Evolutionary conservation across 2,797 vertebrate species (phyloP), one percentile per base, ranked within the genome.

Genomic region (Anisognathus igniventris): DNA sequence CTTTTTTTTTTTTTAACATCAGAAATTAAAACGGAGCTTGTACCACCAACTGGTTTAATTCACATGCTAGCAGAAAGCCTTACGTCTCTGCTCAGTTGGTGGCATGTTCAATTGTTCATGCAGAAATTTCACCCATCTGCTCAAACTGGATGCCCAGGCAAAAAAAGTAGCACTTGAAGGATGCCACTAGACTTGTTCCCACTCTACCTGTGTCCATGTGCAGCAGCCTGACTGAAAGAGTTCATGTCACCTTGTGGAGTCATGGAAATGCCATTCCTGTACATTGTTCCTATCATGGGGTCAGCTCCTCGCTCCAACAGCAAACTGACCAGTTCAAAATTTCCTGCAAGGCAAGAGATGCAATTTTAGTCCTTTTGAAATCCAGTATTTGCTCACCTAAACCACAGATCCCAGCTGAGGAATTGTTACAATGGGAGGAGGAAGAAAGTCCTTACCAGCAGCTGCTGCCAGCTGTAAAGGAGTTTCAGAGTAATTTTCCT

Each of bases 401-500:
- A 82, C 30, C 51, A 83, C 50, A 81, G 44, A 50, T 24, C 23
- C 37, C 2, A 4, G 58, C 9, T 51, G 42, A 90, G 73, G 35
- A 77, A 88, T 8, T 51, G 73, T 79, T 81, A 72, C 23, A 76
- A 50, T 4, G 18, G 30, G 9, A 91, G 56, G 18, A 25, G 20
- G 82, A 89, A 20, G 19, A 77, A 88, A 79, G 17, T 67, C 37
- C 96, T 97, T 98, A 99, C 99, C 99, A 96, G 99, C 99, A 54
- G 99, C 99, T 10, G 99, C 98, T 24, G 99, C 99, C 80, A 99
- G 97, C 97, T 99, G 99, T 90, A 99, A 98, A 19, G 99, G 99
- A 1, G 99, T 99, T 98, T 99, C 99, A 1, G 99, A 99, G 96
- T 99, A 99, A 97, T 99, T 99, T 97, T 99, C 99, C 96, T 99